Evolutionary conservation across 92 coral and sea anemone genomes (phyloP).

Genomic region (Phenganax stokvisi): DNA sequence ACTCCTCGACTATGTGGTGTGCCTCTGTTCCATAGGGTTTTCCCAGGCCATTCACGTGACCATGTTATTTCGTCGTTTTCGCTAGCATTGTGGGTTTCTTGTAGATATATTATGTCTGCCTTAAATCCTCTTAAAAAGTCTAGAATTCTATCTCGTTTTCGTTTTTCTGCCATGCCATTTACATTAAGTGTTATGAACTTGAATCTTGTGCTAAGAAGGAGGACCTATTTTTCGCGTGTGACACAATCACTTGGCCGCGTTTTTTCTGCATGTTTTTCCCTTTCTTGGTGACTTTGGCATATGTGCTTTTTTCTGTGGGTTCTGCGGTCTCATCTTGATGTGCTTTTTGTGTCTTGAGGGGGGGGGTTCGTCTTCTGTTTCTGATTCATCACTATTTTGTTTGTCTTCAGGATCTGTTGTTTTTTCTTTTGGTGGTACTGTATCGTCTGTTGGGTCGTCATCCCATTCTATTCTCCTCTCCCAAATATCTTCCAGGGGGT

Average conservation of each 20-base stretch:
- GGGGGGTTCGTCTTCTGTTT: neutral
- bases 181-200: constrained; percentile 8
- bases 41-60: constrained; percentile 43
- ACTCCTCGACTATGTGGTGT: constrained; percentile 32
- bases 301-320: neutral
- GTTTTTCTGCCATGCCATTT: constrained; percentile 2
- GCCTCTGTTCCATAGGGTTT: constrained; percentile 20
- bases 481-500: no score
- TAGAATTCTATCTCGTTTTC: neutral
- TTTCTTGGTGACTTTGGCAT: neutral
- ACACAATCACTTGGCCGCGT: neutral
- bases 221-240: neutral
- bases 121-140: neutral
- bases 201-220: neutral
- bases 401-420: neutral
- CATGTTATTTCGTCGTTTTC: constrained; percentile 1
- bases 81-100: constrained; percentile 49
- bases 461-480: no score
- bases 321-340: neutral
- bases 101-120: constrained; percentile 16
- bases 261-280: neutral
- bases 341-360: no score
- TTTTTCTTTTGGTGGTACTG: neutral
- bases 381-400: neutral
- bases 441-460: neutral